Base-by-base conservation (phyloP, 2,797 vertebrate species). In the Nannoperca australis region DNA sequence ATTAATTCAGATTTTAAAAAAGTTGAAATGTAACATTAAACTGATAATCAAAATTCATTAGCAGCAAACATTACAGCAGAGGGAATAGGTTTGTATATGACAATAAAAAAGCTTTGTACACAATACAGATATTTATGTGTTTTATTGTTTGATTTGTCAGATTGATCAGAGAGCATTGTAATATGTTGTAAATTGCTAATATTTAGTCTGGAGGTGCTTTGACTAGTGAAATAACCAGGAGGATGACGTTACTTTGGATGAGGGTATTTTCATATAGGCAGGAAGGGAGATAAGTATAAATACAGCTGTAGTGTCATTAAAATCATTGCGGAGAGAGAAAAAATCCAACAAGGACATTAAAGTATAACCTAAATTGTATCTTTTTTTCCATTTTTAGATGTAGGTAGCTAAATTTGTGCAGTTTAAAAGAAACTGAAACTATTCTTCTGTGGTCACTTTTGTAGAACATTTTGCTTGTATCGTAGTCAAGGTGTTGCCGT, bases 181-280 rank as follows among this genome's bases (percentile, higher is more conserved):
- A 10, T 38, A 38, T 38, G 10, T 38, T 38, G 36, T 38, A 2
- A 38, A 2, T 3, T 45, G 44, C 18, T 6, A 50, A 20, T 44
- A 20, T 20, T 20, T 13, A 17, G 6, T 30, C 32, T 22, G 5
- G 6, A 4, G 3, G 11, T 42, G 7, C 15, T 45, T 69, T 68
- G 27, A 56, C 14, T 30, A 30, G 0, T 27, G 3, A 30, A 49
- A 50, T 22, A 30, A n/a, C 34, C n/a, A 20, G 11, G 0, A 49
- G 17, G 14, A 27, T 22, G 1, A 38, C 5, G 5, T 12, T 40
- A 15, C 6, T 32, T 20, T 1, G 0, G 24, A 9, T 45, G 0
- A 3, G 2, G 0, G 6, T 8, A 38, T 72, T 63, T 55, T 42
- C 27, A 59, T 61, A 32, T 20, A 47, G 0, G 0, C n/a, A 0